phyloP scores from a whole-genome alignment of 2,797 vertebrate species.

The Characodon lateralis region DNA sequence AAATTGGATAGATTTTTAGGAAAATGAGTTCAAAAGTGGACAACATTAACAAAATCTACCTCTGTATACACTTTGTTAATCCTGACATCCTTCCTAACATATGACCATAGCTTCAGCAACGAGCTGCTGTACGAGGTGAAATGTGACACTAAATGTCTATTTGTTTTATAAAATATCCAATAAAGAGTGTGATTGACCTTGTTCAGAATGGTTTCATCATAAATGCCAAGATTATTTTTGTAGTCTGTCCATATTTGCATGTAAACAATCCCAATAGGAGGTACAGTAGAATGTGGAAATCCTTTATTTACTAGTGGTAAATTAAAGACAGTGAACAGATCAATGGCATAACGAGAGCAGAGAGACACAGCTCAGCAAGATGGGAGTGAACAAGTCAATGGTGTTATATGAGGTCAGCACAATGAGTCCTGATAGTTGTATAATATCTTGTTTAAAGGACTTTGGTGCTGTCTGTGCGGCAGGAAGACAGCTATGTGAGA shows the following conservation, averaged over 20 bases:
- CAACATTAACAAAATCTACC: background rate
- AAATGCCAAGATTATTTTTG: background rate
- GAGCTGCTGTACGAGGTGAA: background rate
- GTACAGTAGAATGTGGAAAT: background rate
- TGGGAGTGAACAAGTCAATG: background rate
- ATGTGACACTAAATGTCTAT: background rate
- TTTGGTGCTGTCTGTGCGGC: background rate
- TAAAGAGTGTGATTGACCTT: background rate
- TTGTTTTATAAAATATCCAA: background rate
- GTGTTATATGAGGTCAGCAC: background rate
- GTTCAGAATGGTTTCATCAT: background rate
- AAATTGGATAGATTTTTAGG: background rate
- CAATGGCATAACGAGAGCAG: background rate
- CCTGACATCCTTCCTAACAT: background rate
- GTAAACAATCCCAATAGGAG: background rate
- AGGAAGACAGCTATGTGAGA: background rate
- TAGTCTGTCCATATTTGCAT: background rate
- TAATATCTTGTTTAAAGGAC: background rate
- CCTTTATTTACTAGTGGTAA: background rate
- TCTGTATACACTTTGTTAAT: background rate
- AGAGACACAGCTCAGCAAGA: background rate
- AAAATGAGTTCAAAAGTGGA: background rate
- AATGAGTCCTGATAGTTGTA: background rate
- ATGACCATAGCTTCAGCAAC: background rate
- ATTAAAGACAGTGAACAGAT: background rate